Evolutionary conservation across 2,113 vertebrate species (phyloP).

Genomic region (Phodopus roborovskii): DNA sequence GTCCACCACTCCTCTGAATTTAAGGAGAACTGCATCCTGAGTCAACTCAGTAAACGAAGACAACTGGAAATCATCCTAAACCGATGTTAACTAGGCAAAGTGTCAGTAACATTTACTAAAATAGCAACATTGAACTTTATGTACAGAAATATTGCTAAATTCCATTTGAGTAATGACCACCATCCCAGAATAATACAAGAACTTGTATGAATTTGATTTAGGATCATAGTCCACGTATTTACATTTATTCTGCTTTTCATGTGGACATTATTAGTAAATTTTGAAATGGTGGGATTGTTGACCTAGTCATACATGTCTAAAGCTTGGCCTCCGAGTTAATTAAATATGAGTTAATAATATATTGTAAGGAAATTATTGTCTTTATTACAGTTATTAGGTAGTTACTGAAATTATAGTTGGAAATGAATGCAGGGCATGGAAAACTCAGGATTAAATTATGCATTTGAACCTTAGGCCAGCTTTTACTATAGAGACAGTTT

Average conservation of each 20-base stretch:
- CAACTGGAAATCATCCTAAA: slow-evolving; percentile 42
- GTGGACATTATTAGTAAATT: slow-evolving; percentile 86
- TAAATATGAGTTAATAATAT: slow-evolving; percentile 90
- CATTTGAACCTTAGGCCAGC: slow-evolving; percentile 95
- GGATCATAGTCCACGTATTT: slow-evolving; percentile 62
- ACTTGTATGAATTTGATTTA: slow-evolving; percentile 69
- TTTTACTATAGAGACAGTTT: slow-evolving; percentile 94
- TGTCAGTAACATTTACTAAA: slow-evolving; percentile 43
- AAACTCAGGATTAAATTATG: slow-evolving; percentile 94
- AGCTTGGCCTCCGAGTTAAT: slow-evolving; percentile 88
- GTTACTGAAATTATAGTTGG: slow-evolving; percentile 95
- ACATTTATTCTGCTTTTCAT: slow-evolving; percentile 76
- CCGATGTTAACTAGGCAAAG: slow-evolving; percentile 23
- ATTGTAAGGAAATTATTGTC: slow-evolving; percentile 93
- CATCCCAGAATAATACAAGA: slow-evolving; percentile 67
- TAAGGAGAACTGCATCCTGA: slow-evolving; percentile 51
- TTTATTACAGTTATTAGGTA: slow-evolving; percentile 96
- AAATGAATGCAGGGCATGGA: slow-evolving; percentile 92
- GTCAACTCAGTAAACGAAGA: slow-evolving; percentile 48
- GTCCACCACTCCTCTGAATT: slow-evolving; percentile 63
- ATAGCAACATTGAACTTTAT: slow-evolving; percentile 54
- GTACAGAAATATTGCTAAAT: slow-evolving; percentile 52
- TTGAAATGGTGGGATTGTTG: slow-evolving; percentile 87
- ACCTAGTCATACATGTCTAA: slow-evolving; percentile 87
- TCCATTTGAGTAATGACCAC: slow-evolving; percentile 49